Evolutionary conservation across 2,888 invertebrate genomes (phyloP).

Genomic region (Eristalinus sepulchralis): DNA sequence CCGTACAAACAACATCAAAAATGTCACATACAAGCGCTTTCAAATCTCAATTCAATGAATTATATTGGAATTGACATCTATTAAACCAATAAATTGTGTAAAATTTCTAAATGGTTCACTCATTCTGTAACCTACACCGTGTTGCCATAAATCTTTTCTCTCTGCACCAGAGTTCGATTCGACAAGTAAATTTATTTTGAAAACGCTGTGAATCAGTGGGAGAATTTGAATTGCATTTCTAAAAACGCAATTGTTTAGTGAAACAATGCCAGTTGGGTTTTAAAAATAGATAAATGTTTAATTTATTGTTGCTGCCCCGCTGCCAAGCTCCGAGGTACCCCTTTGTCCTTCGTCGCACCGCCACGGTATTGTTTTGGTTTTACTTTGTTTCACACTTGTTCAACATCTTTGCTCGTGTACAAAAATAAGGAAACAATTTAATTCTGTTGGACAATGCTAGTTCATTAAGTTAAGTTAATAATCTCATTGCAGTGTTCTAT

Average conservation of each 20-base stretch:
- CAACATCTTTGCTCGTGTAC: slow-evolving; percentile 28
- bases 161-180: neutral
- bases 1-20: no score
- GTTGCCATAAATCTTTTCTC: neutral
- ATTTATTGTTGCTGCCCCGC: slow-evolving; percentile 32
- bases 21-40: no score
- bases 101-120: no score
- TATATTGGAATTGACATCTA: no score
- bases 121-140: no score
- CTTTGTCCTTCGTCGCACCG: neutral
- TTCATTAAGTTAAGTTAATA: neutral
- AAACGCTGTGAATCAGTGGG: slow-evolving; percentile 13
- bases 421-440: slow-evolving; percentile 21
- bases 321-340: slow-evolving; percentile 10
- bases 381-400: slow-evolving; percentile 1
- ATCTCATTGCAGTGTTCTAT: neutral
- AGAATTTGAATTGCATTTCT: slow-evolving; percentile 24
- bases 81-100: no score
- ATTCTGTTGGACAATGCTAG: slow-evolving; percentile 1
- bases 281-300: slow-evolving; percentile 52
- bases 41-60: no score
- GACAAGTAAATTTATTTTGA: neutral
- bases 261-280: slow-evolving; percentile 55
- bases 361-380: slow-evolving; percentile 23
- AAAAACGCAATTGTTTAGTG: slow-evolving; percentile 56